These are phyloP conservation scores for Pseudobourletiella spinata DNA, from an alignment of 1,140 invertebrate species.

Conservation along the genomic window DNA sequence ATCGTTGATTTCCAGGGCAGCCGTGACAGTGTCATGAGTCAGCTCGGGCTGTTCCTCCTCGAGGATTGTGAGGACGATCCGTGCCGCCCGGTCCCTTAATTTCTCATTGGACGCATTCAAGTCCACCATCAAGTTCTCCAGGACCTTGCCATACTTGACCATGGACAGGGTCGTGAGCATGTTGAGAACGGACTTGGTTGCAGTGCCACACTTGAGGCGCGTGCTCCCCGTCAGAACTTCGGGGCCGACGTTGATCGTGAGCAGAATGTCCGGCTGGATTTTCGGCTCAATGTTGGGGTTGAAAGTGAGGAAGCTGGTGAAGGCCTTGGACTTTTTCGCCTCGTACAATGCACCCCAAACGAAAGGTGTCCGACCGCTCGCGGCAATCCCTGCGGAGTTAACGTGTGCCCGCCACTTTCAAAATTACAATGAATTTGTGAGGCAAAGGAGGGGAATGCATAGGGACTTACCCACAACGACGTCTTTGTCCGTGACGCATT, in stretches of 20 bases:
- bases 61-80: slow-evolving; percentile 24
- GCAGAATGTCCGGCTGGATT: slow-evolving; percentile 15
- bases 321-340: slow-evolving; percentile 15
- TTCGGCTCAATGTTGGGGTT: slow-evolving; percentile 19
- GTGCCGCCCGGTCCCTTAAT: slow-evolving; percentile 26
- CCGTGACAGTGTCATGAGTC: slow-evolving; percentile 5
- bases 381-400: slow-evolving; percentile 23
- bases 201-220: slow-evolving; percentile 37
- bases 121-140: slow-evolving; percentile 37
- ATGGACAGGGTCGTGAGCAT: slow-evolving; percentile 38
- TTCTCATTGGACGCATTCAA: slow-evolving; percentile 34
- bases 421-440: background rate
- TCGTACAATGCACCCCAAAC: slow-evolving; percentile 26
- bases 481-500: slow-evolving; percentile 18
- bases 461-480: slow-evolving; percentile 28
- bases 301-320: slow-evolving; percentile 27
- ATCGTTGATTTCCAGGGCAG: slow-evolving; percentile 7
- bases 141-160: slow-evolving; percentile 35
- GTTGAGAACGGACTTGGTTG: slow-evolving; percentile 38
- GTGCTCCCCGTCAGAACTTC: slow-evolving; percentile 38
- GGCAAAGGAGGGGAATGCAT: too few relatives aligned
- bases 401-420: background rate
- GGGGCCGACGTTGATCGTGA: slow-evolving; percentile 34
- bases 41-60: background rate
- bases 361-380: slow-evolving; percentile 30